Evolutionary conservation across 2,888 invertebrate genomes (phyloP), one percentile per base, ranked within the genome.

Genomic region (Drosophila parthenogenetica): DNA sequence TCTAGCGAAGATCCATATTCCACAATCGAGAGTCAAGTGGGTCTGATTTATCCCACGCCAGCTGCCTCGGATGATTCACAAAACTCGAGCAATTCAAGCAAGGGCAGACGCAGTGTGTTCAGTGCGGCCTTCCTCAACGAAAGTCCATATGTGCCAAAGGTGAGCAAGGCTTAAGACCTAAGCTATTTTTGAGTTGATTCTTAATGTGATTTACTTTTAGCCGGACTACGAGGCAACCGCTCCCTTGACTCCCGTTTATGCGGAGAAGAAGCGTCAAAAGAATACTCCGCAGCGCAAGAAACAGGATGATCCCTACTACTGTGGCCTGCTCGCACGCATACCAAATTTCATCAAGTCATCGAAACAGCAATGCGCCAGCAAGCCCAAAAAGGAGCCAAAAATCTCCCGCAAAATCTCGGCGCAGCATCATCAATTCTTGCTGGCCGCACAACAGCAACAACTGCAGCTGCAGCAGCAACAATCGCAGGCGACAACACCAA

Each of bases 291-390:
- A 90, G 61, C 91, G 92, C 19, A 91, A 92, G 51, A 91, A 92
- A 59, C 92, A 92, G 94, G 95, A 95, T 89, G 95, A 95, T 89
- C 95, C 95, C 11, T 95, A 95, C 90, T 95, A 95, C 86, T 95
- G 95, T 81, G 95, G 95, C 40, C 93, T 95, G 58, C 92, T 94
- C 78, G 95, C 95, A 39, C 93, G 95, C 68, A 95, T 95, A 67
- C 95, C 95, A 51, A 95, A 95, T 90, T 95, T 95, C 84, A 95
- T 94, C 42, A 95, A 95, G 90, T 93, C 93, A 87, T 86, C 79
- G 51, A 87, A 91, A 61, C 88, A 87, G 58, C 77, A 72, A 43
- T 55, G 69, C 61, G 58, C 86, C 69, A 76, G 60, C 57, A 87
- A 85, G 54, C 74, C 83, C 54, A 79, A 84, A 46, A 91, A 91